Conservation (phyloP, 2,888 invertebrate species). For the Tenthredo scrophulariae region DNA sequence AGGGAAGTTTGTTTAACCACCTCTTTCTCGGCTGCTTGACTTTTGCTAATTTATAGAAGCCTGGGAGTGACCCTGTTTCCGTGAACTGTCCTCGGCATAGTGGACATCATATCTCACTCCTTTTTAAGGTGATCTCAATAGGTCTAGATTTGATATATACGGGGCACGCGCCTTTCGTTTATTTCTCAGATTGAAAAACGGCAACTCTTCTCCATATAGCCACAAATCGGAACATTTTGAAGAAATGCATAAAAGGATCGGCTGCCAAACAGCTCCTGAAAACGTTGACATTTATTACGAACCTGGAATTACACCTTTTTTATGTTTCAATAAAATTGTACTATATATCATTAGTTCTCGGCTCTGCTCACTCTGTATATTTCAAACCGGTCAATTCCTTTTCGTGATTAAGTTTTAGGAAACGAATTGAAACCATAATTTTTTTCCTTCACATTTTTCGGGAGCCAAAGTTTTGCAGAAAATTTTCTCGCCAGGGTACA, state of each 20-base stretch:
- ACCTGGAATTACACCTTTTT: not conserved
- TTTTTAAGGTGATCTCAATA: constrained; percentile 38
- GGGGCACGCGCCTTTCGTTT: not conserved
- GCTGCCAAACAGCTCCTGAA: not conserved
- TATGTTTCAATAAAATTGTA: not conserved
- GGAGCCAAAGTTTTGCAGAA: not conserved
- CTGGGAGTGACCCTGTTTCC: constrained; percentile 30
- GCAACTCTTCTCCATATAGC: not conserved
- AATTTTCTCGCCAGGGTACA: not conserved
- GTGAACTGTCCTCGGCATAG: not conserved
- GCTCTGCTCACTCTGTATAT: not conserved
- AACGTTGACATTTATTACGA: not conserved
- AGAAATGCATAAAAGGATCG: not conserved
- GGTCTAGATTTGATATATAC: constrained; percentile 12
- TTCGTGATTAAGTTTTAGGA: not conserved
- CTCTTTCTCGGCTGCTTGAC: not conserved
- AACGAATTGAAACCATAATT: not conserved
- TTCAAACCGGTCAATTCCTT: not conserved
- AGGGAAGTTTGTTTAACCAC: constrained; percentile 33
- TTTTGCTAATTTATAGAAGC: constrained; percentile 46
- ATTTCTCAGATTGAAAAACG: not conserved
- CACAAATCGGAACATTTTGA: not conserved
- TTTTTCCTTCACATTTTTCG: not conserved
- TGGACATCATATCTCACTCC: constrained; percentile 46
- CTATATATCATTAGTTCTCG: not conserved